Evolutionary conservation across 1,140 invertebrate genomes (phyloP).

Genomic region (Dysdera silvatica): DNA sequence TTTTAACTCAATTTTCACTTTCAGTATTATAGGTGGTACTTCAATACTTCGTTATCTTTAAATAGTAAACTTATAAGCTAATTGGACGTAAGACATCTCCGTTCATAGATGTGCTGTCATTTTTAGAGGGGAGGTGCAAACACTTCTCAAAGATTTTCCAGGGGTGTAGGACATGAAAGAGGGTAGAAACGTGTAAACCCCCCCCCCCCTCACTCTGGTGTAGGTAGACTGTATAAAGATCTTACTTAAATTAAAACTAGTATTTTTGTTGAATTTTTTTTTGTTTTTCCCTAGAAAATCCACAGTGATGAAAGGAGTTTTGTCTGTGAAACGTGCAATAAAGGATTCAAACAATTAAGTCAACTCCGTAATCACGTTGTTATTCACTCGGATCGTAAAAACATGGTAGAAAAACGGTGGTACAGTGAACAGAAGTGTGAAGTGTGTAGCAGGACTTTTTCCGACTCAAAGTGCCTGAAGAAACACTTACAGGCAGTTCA

Average conservation of each 20-base stretch:
- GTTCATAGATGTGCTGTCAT: no score
- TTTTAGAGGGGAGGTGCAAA: no score
- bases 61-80: no score
- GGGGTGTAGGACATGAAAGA: no score
- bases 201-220: no score
- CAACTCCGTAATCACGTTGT: constrained; percentile 56
- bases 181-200: no score
- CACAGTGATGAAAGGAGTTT: constrained; percentile 54
- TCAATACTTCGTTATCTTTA: no score
- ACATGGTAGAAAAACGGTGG: constrained; percentile 39
- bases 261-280: not conserved
- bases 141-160: no score
- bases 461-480: constrained; percentile 63
- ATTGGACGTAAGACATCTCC: no score
- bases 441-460: constrained; percentile 59
- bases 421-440: constrained; percentile 60
- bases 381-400: constrained; percentile 49
- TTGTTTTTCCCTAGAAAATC: constrained; percentile 45
- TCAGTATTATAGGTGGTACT: no score
- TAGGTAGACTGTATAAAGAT: not conserved
- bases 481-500: constrained; percentile 70
- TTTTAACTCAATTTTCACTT: no score
- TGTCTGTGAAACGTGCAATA: constrained; percentile 54
- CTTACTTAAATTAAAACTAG: not conserved
- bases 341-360: constrained; percentile 56